Percentiles rank a stretch among this genome's conserved stretches.
phyloP scores from a whole-genome alignment of 37 sponge, comb jelly and placozoan genomes.

The Spongia lamella region DNA sequence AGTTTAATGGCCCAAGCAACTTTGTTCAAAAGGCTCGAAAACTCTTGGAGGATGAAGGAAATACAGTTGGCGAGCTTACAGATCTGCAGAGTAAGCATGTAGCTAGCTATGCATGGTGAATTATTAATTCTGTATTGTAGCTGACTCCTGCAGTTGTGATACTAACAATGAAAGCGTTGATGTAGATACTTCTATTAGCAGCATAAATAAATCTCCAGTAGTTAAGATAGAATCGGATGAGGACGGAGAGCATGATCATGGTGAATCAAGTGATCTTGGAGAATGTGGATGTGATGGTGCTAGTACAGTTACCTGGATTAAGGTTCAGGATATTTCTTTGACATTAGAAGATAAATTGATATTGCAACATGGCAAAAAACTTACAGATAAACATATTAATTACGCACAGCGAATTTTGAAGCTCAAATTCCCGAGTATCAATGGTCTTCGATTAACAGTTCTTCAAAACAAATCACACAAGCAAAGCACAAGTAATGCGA shows the following conservation, averaged over 20 bases:
- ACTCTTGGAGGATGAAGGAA: slow-evolving; percentile 1
- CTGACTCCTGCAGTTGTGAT: no score
- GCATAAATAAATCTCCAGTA: no score
- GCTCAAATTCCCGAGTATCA: slow-evolving; percentile 6
- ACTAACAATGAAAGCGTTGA: no score
- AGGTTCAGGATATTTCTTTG: not conserved
- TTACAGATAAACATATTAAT: slow-evolving; percentile 37
- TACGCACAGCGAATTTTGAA: slow-evolving; percentile 20
- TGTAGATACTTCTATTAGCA: no score
- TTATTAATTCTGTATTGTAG: no score
- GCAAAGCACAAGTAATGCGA: no score
- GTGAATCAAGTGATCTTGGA: no score
- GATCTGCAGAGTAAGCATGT: not conserved
- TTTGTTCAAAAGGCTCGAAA: slow-evolving; percentile 28
- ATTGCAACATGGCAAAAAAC: not conserved
- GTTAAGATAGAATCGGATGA: no score
- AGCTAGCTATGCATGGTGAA: no score
- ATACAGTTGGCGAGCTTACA: not conserved
- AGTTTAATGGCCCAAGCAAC: slow-evolving; percentile 12
- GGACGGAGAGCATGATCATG: not conserved
- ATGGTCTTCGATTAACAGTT: slow-evolving; percentile 18
- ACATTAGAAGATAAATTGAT: not conserved
- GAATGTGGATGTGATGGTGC: no score
- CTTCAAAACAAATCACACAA: not conserved
- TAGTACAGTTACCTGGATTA: no score